Evolutionary conservation across 1,140 invertebrate genomes (phyloP).

Genomic region (Venustaconcha ellipsiformis): DNA sequence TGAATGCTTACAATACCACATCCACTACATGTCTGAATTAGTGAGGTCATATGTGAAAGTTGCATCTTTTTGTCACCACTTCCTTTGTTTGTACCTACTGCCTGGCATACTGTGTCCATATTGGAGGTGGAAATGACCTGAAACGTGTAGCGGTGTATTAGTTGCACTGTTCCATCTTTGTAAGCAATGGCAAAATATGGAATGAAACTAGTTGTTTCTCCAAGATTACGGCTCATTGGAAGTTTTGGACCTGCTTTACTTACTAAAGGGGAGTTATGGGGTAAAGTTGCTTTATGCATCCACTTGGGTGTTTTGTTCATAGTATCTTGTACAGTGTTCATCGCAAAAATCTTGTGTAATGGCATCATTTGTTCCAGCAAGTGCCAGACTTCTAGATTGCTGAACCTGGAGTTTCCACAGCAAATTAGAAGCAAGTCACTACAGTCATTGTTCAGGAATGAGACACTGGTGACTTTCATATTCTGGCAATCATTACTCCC

Average conservation of each 20-base stretch:
- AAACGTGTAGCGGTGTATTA: slow-evolving; percentile 80
- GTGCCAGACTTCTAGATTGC: slow-evolving; percentile 88
- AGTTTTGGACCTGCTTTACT: slow-evolving; percentile 62
- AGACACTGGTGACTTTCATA: slow-evolving; percentile 76
- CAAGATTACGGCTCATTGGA: slow-evolving; percentile 70
- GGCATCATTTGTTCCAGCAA: slow-evolving; percentile 82
- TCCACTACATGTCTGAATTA: slow-evolving; percentile 56
- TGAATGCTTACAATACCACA: slow-evolving; percentile 60
- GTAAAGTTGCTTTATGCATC: slow-evolving; percentile 72
- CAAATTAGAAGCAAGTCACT: slow-evolving; percentile 84
- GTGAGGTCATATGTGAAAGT: slow-evolving; percentile 28
- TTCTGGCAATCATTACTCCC: slow-evolving; percentile 37
- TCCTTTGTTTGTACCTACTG: slow-evolving; percentile 23
- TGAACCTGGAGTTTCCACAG: slow-evolving; percentile 71
- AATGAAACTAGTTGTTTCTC: slow-evolving; percentile 77
- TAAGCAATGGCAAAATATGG: slow-evolving; percentile 80
- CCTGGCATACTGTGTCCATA: slow-evolving; percentile 34
- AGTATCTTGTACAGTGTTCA: slow-evolving; percentile 72
- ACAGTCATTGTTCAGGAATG: slow-evolving; percentile 85
- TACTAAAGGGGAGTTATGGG: slow-evolving; percentile 53
- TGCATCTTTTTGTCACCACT: slow-evolving; percentile 7
- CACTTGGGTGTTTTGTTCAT: slow-evolving; percentile 76
- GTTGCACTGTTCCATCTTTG: slow-evolving; percentile 81
- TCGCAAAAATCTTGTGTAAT: slow-evolving; percentile 81
- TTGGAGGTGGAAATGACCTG: slow-evolving; percentile 73